Base-by-base conservation (phyloP, 1,140 invertebrate genomes). In the Drosophila subobscura region DNA sequence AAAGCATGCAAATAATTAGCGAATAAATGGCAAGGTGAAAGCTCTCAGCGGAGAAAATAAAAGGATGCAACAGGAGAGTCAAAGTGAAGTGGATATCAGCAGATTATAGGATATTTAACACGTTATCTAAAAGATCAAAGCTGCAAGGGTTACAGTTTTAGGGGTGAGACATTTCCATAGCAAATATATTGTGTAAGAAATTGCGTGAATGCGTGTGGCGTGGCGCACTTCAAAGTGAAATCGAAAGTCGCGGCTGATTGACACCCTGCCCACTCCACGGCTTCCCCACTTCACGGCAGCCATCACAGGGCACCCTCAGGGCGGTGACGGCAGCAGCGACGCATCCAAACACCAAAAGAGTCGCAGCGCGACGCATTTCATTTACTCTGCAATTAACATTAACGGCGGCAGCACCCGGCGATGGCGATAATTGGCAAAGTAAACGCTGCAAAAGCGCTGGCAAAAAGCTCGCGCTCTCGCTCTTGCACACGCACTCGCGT, bases 241-340 rank as follows among this genome's bases (percentile, higher is more conserved):
- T 80, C 78, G 78, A 81, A 81, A 81, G 78, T 81, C 63, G 60
- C 44, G 25, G 12, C n/a, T 8, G 56, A 55, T 56, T 23, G 22
- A 37, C 46, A 27, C 29, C 27, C 42, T 14, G 22, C 5, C 51
- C 45, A 12, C 27, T 8, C 20, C 40, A 16, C 2, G 40, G 16
- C 23, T 14, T 14, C 2, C 12, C 8, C 0, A 5, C 41, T 29
- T 25, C 41, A 3, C 46, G 37, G 16, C 29, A 20, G 16, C 14
- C 44, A 23, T 16, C 4, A 14, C 5, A n/a, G 6, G 29, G 46
- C 37, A n/a, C 10, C 49, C 37, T 46, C 20, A 66, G 61, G 64
- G 60, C 25, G 10, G 25, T 37, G 27, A 6, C 27, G 27, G 27
- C 7, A 7, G 7, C 27, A 7, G 27, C 6, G 27, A 7, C 27